Base-by-base conservation (phyloP, 1,140 invertebrate species). In the Babylonia areolata region DNA sequence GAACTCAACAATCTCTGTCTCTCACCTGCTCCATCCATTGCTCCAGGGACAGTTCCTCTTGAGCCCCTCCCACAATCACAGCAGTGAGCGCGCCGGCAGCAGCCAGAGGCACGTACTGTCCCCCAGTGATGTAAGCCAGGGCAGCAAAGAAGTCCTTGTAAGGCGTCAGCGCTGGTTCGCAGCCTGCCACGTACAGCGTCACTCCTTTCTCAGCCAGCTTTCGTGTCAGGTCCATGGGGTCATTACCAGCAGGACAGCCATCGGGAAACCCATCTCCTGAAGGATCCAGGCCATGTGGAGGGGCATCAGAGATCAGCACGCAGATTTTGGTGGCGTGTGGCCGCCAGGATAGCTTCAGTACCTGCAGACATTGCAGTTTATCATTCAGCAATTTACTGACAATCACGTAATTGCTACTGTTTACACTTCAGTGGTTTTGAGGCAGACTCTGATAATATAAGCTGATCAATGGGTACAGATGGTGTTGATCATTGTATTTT, bases 101-200 rank as follows among this genome's bases (percentile, higher is more conserved):
- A 6, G 79, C 80, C 11, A 93, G 81, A 23, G 92, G 93, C 12
- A 93, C 89, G 85, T 93, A 93, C 80, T 93, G 92, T 12, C 93
- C 93, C 28, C 93, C 92, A n/a, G 93, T 93, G 28, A 90, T 51
- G 81, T 90, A 91, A 0, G 92, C 93, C 35, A 93, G 33, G 23
- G 90, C 91, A 77, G 88, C 89, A 87, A 93, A 93, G 81, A 93
- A 93, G n/a, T 93, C 92, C 86, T 91, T 91, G 85, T 92, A 93
- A 15, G 89, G 89, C n/a, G 80, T 83, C 9, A 93, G 89, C 2
- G 87, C 82, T 6, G 93, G 92, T 80, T 93, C 93, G 85, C 91
- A 91, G 0, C 92, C 93, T 39, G 91, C 90, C 23, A 88, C 86
- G 69, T 93, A 93, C 46, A 93, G 77, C 1, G 91, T 92, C 11